These are phyloP conservation scores for Tetrao urogallus DNA, from an alignment of 2,113 vertebrate genomes.

Conservation along the genomic window DNA sequence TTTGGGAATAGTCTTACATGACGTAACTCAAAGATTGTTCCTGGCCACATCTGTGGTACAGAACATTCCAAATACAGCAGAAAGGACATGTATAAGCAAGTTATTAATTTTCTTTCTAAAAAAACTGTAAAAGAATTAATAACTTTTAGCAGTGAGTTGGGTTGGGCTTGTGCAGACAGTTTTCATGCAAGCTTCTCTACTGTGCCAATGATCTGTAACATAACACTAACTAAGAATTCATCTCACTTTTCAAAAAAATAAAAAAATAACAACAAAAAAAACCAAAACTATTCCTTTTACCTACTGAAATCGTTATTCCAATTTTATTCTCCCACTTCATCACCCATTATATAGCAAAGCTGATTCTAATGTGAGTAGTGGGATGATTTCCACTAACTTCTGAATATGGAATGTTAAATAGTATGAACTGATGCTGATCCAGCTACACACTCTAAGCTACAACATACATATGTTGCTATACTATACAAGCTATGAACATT, in stretches of 20 bases:
- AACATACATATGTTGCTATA: neutral
- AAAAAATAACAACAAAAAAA: no score
- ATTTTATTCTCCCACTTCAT: neutral
- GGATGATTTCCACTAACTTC: neutral
- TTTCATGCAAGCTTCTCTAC: slow-evolving; percentile 23
- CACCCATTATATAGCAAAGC: neutral
- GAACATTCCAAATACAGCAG: slow-evolving; percentile 39
- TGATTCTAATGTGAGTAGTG: neutral
- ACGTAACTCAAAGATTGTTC: slow-evolving; percentile 3
- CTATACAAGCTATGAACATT: neutral
- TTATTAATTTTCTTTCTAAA: slow-evolving; percentile 13
- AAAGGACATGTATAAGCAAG: slow-evolving; percentile 56
- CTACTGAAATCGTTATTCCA: neutral
- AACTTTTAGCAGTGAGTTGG: slow-evolving; percentile 20
- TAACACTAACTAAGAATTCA: slow-evolving; percentile 33
- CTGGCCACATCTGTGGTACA: slow-evolving; percentile 33
- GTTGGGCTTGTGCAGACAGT: slow-evolving; percentile 42
- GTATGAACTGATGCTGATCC: neutral
- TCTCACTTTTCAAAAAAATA: neutral
- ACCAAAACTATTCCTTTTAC: neutral
- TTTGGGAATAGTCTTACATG: slow-evolving; percentile 33
- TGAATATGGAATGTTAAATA: neutral
- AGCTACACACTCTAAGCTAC: neutral
- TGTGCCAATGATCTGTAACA: slow-evolving; percentile 23
- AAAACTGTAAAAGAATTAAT: slow-evolving; percentile 37